Evolutionary conservation across 2,113 vertebrate genomes (phyloP).

Genomic region (Eira barbara): DNA sequence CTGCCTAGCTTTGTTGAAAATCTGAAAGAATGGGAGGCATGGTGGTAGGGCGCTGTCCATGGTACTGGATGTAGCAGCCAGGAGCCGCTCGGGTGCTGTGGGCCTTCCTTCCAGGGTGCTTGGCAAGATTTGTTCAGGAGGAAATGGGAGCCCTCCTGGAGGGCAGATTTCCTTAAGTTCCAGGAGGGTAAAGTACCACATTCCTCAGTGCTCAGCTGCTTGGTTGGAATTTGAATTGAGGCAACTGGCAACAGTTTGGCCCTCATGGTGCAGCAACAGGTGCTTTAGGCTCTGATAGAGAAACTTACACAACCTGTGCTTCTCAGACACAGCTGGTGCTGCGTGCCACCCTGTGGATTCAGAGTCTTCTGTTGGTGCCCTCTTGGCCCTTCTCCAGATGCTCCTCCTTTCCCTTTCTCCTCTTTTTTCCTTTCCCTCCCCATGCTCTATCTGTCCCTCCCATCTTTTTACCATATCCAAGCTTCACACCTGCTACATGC

Average conservation of each 20-base stretch:
- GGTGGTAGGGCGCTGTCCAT: background rate
- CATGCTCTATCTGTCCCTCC: background rate
- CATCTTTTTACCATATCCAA: background rate
- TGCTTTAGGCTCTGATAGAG: background rate
- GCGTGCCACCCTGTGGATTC: background rate
- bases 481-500: background rate
- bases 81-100: rapidly evolving
- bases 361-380: background rate
- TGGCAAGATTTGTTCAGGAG: background rate
- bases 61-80: rapidly evolving
- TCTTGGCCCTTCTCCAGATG: background rate
- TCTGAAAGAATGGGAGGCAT: rapidly evolving
- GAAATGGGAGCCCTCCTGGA: background rate
- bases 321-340: background rate
- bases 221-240: background rate
- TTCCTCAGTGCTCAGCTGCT: background rate
- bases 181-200: background rate
- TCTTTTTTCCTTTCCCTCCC: background rate
- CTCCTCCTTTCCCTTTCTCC: background rate
- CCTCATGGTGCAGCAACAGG: background rate
- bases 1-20: background rate
- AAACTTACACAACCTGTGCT: background rate
- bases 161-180: background rate
- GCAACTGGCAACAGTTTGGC: background rate
- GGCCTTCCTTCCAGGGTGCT: background rate